Base-by-base conservation (phyloP, 2,888 invertebrate genomes). In the Plebejus argus region DNA sequence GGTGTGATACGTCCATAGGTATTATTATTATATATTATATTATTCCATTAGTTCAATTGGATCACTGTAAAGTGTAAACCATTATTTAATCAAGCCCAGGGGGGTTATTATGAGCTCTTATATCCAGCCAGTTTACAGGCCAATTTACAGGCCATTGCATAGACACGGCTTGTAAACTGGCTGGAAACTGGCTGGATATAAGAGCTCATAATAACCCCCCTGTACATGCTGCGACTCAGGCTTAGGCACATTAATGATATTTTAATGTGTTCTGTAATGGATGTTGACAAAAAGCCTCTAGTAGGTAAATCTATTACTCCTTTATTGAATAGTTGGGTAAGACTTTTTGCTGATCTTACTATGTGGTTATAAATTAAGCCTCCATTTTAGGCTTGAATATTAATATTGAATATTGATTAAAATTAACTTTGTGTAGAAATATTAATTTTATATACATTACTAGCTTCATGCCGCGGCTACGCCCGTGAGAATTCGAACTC, bases 261-360 rank as follows among this genome's bases (percentile, higher is more conserved):
- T 53, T 49, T 74, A 74, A 74, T 74, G 74, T 45, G 23, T 74
- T 74, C 74, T 74, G 49, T 74, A 74, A 74, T 74, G 74, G 74
- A 53, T 49, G 20, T 28, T 49, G 23, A 74, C 49, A 74, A 74
- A 74, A 74, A 74, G 23, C 28, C 28, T 45, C 45, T 15, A 49
- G 53, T 28, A 49, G 23, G 74, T 28, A 53, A 74, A 74, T 74
- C 74, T 74, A 74, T 74, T 74, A 74, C 74, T 74, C 74, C 20
- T 20, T 49, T 45, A 74, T 74, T 74, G 74, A 74, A 74, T 74
- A 74, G 45, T 53, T 49, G 28, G 49, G 49, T 74, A 49, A 74
- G 49, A 74, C 49, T 74, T 74, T 74, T 74, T 74, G 74, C 49
- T 28, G 23, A 23, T 23, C 15, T 18, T 49, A 71, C 71, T n/a